Base-by-base conservation (phyloP, 2,888 invertebrate genomes). In the Amphimallon solstitiale region DNA sequence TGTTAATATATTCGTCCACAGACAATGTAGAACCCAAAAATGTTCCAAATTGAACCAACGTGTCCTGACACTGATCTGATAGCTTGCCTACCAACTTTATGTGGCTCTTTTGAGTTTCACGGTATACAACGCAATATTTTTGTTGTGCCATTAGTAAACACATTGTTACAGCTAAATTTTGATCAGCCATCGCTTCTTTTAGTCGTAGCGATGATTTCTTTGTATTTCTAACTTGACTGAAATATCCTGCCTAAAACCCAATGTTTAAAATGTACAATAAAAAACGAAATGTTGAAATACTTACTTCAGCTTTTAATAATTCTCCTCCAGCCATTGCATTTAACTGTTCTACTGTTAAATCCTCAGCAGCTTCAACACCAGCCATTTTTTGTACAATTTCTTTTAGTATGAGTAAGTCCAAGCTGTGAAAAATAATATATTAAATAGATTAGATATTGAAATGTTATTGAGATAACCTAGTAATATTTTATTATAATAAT, bases 331-430 rank as follows among this genome's bases (percentile, higher is more conserved):
- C 92, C 91, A 98, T 93, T 0, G 98, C 98, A 78, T 96, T 95
- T 62, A 99, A 83, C 79, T 99, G 98, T 77, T 98, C 98, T 17
- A 92, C 87, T 0, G 98, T 99, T 87, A 98, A 92, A 83, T 97
- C 97, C 80, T 97, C 97, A 0, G 93, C 92, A 0, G 97, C 92
- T 84, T 99, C 99, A 63, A 99, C 95, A 0, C 99, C 99, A 0
- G 97, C 95, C 98, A 99, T 99, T 85, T 98, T 98, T 84, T 97
- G 96, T 45, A 99, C 95, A 72, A 99, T 93, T 85, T 99, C 98
- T 81, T 98, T 95, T 63, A 99, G 85, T 72, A 99, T 92, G 29
- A 98, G 84, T 74, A 97, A 86, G 84, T 98, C 97, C 85, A 91
- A 90, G 84, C 94, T 92, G 80, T 69, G 82, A 9, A 19, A 17